Evolutionary conservation across 2,888 invertebrate genomes (phyloP).

Genomic region (Lycocerus yunnanus): DNA sequence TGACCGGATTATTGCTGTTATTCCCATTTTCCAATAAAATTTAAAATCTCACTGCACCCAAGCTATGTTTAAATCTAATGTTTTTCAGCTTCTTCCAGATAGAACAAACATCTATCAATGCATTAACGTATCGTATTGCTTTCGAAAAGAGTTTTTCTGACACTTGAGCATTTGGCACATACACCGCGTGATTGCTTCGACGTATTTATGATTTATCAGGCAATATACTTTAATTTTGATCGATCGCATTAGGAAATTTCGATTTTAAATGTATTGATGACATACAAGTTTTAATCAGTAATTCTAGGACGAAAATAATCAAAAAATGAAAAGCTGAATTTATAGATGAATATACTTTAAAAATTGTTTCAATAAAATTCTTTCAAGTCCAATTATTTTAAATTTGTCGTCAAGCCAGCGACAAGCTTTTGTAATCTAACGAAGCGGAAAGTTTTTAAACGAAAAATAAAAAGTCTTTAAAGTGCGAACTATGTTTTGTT

Average conservation of each 20-base stretch:
- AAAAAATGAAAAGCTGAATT: neutral
- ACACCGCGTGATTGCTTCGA: neutral
- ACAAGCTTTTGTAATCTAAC: neutral
- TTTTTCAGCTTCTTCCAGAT: conserved; percentile 3
- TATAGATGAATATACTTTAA: neutral
- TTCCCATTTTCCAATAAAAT: neutral
- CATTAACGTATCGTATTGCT: conserved; percentile 12
- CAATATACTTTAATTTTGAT: neutral
- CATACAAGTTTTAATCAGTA: neutral
- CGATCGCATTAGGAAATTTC: neutral
- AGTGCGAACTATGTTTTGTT: neutral
- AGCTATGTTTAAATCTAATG: neutral
- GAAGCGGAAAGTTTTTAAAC: neutral
- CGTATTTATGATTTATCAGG: neutral
- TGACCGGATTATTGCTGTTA: too few relatives aligned
- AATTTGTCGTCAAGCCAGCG: neutral
- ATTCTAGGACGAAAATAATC: neutral
- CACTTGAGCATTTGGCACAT: neutral
- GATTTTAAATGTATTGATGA: neutral
- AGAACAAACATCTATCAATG: conserved; percentile 1
- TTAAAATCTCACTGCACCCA: neutral
- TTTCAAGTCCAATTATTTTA: neutral
- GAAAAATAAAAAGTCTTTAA: neutral
- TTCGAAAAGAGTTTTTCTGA: neutral
- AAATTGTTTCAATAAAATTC: neutral